A percentile compares a stretch with the other conserved stretches of the same genome.
These are phyloP conservation scores for Campoletis sonorensis DNA, from an alignment of 1,140 invertebrate species.

Conservation along the genomic window DNA sequence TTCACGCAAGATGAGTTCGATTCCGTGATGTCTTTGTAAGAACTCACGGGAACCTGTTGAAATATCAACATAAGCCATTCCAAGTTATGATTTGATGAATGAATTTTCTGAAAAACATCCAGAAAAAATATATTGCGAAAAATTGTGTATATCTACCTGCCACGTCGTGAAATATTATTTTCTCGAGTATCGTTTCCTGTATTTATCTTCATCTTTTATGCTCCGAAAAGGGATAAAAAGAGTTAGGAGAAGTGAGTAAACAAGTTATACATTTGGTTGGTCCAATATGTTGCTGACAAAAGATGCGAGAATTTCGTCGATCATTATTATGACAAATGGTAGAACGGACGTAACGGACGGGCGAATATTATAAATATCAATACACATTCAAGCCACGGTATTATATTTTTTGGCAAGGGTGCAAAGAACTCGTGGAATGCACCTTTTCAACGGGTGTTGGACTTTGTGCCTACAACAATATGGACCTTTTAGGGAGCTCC, in stretches of 20 bases:
- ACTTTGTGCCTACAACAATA: constrained; percentile 30
- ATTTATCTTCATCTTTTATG: constrained; percentile 24
- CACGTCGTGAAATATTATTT: constrained; percentile 20
- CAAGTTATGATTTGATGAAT: background rate
- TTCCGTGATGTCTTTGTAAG: background rate
- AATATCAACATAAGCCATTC: background rate
- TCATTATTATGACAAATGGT: constrained; percentile 51
- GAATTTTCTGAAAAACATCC: constrained; percentile 2
- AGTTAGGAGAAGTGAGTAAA: background rate
- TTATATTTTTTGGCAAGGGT: constrained; percentile 30
- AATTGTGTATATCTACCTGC: background rate
- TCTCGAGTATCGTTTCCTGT: constrained; percentile 31
- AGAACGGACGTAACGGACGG: background rate
- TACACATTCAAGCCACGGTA: background rate
- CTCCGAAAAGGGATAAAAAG: constrained; percentile 6
- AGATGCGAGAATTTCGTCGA: constrained; percentile 26
- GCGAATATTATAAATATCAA: background rate
- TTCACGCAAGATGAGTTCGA: background rate
- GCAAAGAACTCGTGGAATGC: constrained; percentile 10
- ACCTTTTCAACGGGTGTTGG: constrained; percentile 18
- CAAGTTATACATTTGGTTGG: background rate
- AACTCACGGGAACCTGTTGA: background rate
- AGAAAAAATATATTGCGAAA: constrained; percentile 23
- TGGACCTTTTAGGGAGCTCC: background rate
- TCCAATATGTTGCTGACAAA: constrained; percentile 9